phyloP scores from a whole-genome alignment of 1,140 invertebrate genomes.

The Drosophila kanapiae region DNA sequence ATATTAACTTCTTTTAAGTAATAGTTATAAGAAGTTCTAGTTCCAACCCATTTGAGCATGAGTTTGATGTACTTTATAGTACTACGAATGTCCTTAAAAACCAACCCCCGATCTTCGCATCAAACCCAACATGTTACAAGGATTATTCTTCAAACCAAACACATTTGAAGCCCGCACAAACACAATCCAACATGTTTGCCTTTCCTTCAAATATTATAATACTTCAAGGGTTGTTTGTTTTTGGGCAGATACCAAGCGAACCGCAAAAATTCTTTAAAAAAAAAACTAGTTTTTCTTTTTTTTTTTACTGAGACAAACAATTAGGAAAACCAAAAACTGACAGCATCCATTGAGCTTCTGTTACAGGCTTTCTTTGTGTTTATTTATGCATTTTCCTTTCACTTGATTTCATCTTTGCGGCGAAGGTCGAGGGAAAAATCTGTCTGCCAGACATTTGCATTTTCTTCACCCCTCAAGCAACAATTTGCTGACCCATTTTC shows the following conservation, averaged over 20 bases:
- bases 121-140: conserved; percentile 18
- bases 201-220: background rate
- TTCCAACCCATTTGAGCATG: background rate
- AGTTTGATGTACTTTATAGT: background rate
- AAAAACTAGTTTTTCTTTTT: conserved; percentile 54
- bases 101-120: conserved; percentile 1
- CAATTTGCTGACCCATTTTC: conserved; percentile 73
- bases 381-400: conserved; percentile 76
- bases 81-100: background rate
- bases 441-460: conserved; percentile 71
- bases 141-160: conserved; percentile 12
- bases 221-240: conserved; percentile 53
- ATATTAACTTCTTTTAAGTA: background rate
- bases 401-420: conserved; percentile 77
- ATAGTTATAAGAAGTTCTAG: too few species aligned
- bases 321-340: conserved; percentile 60
- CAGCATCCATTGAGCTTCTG: conserved; percentile 44
- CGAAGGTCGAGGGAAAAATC: conserved; percentile 22
- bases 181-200: conserved; percentile 38
- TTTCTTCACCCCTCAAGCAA: conserved; percentile 33
- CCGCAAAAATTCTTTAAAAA: conserved; percentile 48
- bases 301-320: conserved; percentile 41
- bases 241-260: conserved; percentile 17
- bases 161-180: background rate
- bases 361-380: conserved; percentile 55